These are phyloP conservation scores for Ciconia stormi DNA, from an alignment of 2,113 vertebrate species.

Conservation along the genomic window DNA sequence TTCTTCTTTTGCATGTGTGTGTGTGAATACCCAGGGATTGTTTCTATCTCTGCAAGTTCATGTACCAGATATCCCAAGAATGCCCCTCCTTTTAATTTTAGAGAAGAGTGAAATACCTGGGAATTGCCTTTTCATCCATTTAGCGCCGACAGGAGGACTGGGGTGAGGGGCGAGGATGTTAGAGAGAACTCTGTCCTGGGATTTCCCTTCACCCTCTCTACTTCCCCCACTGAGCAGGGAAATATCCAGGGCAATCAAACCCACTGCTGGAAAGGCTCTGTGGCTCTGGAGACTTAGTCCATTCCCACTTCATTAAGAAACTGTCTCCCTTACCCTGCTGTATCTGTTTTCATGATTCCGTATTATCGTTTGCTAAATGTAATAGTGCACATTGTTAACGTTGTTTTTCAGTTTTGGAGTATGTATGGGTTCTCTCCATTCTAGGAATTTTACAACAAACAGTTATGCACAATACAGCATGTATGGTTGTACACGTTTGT, in stretches of 20 bases:
- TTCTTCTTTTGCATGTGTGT: neutral
- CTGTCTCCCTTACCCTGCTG: neutral
- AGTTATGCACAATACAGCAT: neutral
- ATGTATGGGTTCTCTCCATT: neutral
- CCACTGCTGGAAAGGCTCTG: neutral
- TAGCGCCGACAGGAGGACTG: neutral
- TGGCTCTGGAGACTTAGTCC: neutral
- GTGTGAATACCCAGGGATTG: neutral
- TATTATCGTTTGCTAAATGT: conserved; percentile 32
- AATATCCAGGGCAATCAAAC: neutral
- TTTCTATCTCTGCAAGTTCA: neutral
- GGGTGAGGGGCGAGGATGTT: neutral
- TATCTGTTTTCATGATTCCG: conserved; percentile 37
- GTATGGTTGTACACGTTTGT: conserved; percentile 8
- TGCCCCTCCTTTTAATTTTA: neutral
- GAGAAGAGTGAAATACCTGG: neutral
- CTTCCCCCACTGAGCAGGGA: neutral
- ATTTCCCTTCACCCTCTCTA: neutral
- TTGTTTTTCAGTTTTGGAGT: conserved; percentile 45
- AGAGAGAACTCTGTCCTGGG: neutral
- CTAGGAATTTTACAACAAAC: neutral
- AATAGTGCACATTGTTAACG: neutral
- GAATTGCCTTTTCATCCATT: neutral
- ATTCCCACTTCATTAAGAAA: conserved; percentile 17
- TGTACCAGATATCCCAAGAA: neutral